Base-by-base conservation (phyloP, 2,888 invertebrate genomes). In the Drosophila paranaensis region DNA sequence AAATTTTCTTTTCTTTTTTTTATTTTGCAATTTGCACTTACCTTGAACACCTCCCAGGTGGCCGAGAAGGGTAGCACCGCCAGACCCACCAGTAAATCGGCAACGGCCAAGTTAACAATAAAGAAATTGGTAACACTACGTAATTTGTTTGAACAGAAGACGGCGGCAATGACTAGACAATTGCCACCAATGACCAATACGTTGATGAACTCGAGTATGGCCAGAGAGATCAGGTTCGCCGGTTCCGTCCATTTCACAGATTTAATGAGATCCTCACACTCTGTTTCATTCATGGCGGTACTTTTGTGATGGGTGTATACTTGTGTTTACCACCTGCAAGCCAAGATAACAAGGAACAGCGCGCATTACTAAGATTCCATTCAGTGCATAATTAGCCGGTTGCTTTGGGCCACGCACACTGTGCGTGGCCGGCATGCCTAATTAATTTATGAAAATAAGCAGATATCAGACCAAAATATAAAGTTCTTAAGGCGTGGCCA, bases 61-160 rank as follows among this genome's bases (percentile, higher is more conserved):
- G 98, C 97, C 33, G 98, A 98, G 93, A 99, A 99, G 2, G 99
- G 99, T 86, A 99, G 94, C 55, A 99, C 98, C 27, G 98, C 97
- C 8, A 98, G 94, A 2, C 99, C 99, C n/a, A 99, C 98, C 91
- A 98, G 94, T 71, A 99, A 94, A 93, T 99, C 99, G 51, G 99
- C 98, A 25, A 98, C 97, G 0, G 99, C 99, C 90, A 99, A 94
- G 53, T 98, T 98, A 74, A 98, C 98, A 92, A 99, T 98, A 94
- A 99, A 98, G 91, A 98, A 95, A 93, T 99, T 99, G 74, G 98
- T 99, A 84, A 98, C 98, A 81, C 97, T 98, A 80, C 98, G 95
- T 81, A 99, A 94, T 93, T 98, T 98, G 73, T 96, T 96, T 13
- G 97, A 97, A 93, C 97, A 96, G 92, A 97, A 96, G 67, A 98